Evolutionary conservation across 2,797 vertebrate species (phyloP), one percentile per base, ranked within the genome.

Genomic region (Aplochiton taeniatus): DNA sequence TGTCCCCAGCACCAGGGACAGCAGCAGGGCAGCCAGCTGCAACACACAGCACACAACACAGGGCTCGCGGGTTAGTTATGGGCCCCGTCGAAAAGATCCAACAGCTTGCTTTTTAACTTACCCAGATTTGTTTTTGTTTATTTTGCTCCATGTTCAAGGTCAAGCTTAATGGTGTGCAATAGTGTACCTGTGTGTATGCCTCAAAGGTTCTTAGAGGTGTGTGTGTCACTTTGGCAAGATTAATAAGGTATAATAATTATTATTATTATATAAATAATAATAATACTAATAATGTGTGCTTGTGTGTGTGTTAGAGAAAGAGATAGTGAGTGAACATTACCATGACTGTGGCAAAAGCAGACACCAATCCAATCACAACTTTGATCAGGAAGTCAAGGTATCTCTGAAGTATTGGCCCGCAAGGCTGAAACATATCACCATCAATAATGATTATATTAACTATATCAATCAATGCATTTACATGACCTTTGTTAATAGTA

Each of bases 331-430:
- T 58, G 10, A 44, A 45, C 11, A 12, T 42, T 61, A 61, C 60
- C 60, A 61, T 61, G n/a, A 51, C 9, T 0, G 60, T 51, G 48
- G 48, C 31, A 20, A 61, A 61, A 14, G 48, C 49, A 51, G 60
- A 61, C 20, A 61, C 42, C 13, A 61, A n/a, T 10, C 60, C 60
- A 10, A 61, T 51, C 60, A 61, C 51, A 31, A 61, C 49, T 31
- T 61, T 20, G 49, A 61, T 51, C 19, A 51, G 60, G 31, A 61
- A 43, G 60, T 43, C 49, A 47, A 61, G 50, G 60, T 61, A 48
- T 42, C 47, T 61, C 31, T 61, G 50, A 13, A 61, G 60, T 20
- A 61, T 61, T 14, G 60, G 48, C 14, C 60, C 60, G 18, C 60
- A 61, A 11, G 60, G 48, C 60, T 31, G 6, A 31, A 31, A 31